Evolutionary conservation across 1,140 invertebrate genomes (phyloP).

Genomic region (Harpegnathos saltator): DNA sequence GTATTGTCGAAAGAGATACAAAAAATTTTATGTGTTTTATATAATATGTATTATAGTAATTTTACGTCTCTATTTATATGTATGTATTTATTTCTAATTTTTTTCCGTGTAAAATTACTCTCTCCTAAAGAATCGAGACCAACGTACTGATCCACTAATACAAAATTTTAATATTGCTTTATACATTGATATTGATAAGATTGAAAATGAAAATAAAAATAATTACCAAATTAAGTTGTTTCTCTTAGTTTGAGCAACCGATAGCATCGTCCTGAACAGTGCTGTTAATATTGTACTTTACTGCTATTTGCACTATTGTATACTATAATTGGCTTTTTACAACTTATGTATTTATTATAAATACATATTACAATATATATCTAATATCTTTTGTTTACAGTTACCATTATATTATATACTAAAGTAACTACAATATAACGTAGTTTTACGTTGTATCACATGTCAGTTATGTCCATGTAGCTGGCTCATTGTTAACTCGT

Average conservation of each 20-base stretch:
- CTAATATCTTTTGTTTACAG: background rate
- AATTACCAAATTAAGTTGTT: constrained; percentile 74
- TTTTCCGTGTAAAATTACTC: constrained; percentile 80
- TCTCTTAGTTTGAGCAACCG: constrained; percentile 35
- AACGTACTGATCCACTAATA: constrained; percentile 84
- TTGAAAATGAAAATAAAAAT: constrained; percentile 85
- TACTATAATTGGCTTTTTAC: background rate
- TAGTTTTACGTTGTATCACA: constrained; percentile 16
- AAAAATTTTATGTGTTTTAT: constrained; percentile 83
- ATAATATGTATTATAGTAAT: constrained; percentile 85
- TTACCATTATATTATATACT: too few relatives aligned
- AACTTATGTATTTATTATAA: too few relatives aligned
- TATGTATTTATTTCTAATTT: constrained; percentile 85
- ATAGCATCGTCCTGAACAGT: background rate
- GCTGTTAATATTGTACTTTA: background rate
- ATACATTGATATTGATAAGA: constrained; percentile 84
- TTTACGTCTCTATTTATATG: constrained; percentile 84
- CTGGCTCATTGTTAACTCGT: constrained; percentile 44
- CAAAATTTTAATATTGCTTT: constrained; percentile 85
- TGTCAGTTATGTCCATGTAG: background rate
- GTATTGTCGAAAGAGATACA: constrained; percentile 69
- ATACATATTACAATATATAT: constrained; percentile 18
- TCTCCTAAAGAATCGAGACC: constrained; percentile 80
- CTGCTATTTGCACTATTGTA: background rate
- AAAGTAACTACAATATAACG: too few relatives aligned